A percentile compares a stretch with the other conserved stretches of the same genome.
Conservation (phyloP, 2,797 vertebrate species). For the Ambastaia sidthimunki region DNA sequence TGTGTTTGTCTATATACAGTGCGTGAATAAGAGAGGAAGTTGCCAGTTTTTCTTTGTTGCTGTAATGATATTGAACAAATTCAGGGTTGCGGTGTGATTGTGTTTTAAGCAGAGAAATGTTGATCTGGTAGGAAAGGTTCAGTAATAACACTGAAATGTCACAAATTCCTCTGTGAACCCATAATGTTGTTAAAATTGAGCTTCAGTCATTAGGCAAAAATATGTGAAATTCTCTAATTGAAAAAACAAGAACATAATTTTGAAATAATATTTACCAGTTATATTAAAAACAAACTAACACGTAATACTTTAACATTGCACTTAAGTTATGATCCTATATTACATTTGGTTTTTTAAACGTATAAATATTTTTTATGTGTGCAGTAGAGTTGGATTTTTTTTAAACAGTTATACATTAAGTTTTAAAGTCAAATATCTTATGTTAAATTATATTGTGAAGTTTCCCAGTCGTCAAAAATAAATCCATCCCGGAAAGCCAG, state of each 20-base stretch:
- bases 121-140: background rate
- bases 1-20: conserved; percentile 27
- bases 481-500: background rate
- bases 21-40: conserved; percentile 11
- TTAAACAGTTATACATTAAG: background rate
- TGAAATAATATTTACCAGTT: conserved; percentile 7
- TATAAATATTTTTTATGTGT: conserved; percentile 14
- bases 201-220: background rate
- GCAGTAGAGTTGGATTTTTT: conserved; percentile 19
- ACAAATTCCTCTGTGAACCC: background rate
- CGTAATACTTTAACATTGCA: conserved; percentile 28
- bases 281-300: conserved; percentile 6
- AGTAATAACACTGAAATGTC: background rate
- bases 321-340: conserved; percentile 36
- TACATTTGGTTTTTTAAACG: background rate
- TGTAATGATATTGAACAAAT: conserved; percentile 29
- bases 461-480: background rate
- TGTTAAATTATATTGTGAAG: conserved; percentile 5
- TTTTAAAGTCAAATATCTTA: conserved; percentile 41
- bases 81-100: conserved; percentile 33
- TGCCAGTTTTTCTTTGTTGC: background rate
- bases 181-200: background rate
- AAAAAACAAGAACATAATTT: background rate
- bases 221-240: background rate
- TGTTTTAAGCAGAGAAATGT: conserved; percentile 6